Evolutionary conservation across 2,888 invertebrate genomes (phyloP).

Genomic region (Phortica magna): DNA sequence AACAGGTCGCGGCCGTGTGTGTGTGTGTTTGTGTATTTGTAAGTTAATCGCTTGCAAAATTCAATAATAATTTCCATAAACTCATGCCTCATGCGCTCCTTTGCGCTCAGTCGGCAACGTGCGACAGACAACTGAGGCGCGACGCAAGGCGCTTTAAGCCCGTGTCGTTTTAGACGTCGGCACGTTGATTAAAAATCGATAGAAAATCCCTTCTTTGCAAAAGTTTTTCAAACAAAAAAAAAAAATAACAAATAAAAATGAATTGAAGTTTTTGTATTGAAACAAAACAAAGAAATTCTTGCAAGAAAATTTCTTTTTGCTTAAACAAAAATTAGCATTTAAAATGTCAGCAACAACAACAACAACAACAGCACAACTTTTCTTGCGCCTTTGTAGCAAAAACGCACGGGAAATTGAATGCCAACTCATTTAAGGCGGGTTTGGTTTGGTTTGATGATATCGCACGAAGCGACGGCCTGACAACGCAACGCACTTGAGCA

Average conservation of each 20-base stretch:
- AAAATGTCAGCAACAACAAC: conserved; percentile 51
- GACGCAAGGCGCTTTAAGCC: conserved; percentile 35
- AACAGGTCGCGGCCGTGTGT: conserved; percentile 43
- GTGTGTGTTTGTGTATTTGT: conserved; percentile 44
- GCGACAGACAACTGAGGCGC: conserved; percentile 40
- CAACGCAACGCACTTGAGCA: too few relatives aligned
- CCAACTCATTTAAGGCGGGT: conserved; percentile 29
- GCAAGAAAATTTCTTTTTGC: not conserved
- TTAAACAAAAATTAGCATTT: conserved; percentile 58
- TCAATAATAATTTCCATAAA: conserved; percentile 65
- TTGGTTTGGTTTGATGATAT: not conserved
- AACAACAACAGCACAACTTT: not conserved
- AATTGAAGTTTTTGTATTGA: conserved; percentile 41
- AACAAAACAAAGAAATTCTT: conserved; percentile 36
- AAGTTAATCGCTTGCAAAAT: conserved; percentile 74
- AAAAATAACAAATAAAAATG: not conserved
- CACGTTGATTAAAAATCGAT: conserved; percentile 68
- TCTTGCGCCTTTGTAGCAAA: conserved; percentile 19
- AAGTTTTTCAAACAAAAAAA: conserved; percentile 45
- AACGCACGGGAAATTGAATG: conserved; percentile 43
- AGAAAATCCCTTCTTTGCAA: conserved; percentile 36
- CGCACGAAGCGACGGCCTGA: not conserved
- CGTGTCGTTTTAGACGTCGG: conserved; percentile 53
- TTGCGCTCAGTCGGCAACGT: conserved; percentile 66
- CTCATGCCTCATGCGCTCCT: too few relatives aligned